phyloP scores from a whole-genome alignment of 2,113 vertebrate species.

The Chamaetylas fuelleborni region DNA sequence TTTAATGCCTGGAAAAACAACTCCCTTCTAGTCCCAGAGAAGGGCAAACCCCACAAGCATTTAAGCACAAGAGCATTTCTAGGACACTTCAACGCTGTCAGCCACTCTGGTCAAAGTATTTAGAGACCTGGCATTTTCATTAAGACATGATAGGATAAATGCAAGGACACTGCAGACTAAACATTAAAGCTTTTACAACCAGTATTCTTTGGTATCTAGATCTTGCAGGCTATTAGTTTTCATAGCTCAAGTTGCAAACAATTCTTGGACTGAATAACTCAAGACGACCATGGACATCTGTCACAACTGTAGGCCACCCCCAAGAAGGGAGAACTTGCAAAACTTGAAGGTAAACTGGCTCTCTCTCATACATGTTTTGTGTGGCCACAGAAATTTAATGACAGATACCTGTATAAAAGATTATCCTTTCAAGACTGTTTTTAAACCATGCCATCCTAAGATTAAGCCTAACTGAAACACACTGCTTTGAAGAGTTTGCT shows the following conservation, averaged over 20 bases:
- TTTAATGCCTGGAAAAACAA: neutral
- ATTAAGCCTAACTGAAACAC: slow-evolving; percentile 34
- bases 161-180: slow-evolving; percentile 23
- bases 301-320: neutral
- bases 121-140: neutral
- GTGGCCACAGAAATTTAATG: neutral
- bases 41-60: neutral
- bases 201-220: slow-evolving; percentile 69
- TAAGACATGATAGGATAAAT: slow-evolving; percentile 4
- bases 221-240: slow-evolving; percentile 4
- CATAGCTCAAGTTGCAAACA: neutral
- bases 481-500: slow-evolving; percentile 45
- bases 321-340: neutral
- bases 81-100: neutral
- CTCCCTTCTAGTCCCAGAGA: neutral
- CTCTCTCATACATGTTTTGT: neutral
- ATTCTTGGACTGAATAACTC: neutral
- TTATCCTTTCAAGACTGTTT: slow-evolving; percentile 28
- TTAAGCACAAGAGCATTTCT: slow-evolving; percentile 1
- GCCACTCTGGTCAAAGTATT: neutral
- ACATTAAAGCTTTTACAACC: slow-evolving; percentile 67
- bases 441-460: slow-evolving; percentile 19
- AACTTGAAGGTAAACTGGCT: neutral
- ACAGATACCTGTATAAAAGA: slow-evolving; percentile 18
- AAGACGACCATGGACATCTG: neutral